Base-by-base conservation (phyloP, 2,797 vertebrate genomes). In the Taeniopygia guttata region DNA sequence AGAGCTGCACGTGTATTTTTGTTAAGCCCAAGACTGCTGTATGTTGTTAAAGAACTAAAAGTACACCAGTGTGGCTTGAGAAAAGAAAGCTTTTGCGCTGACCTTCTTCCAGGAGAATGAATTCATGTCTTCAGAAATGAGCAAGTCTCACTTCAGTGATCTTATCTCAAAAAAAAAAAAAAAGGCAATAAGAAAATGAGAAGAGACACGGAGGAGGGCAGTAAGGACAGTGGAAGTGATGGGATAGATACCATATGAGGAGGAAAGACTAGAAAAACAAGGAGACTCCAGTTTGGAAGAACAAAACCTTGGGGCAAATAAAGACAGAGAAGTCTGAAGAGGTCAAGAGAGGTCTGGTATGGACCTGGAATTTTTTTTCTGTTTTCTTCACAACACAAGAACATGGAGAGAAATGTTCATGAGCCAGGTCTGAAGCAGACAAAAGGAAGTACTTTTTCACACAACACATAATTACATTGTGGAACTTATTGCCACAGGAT, bases 371-470 rank as follows among this genome's bases (percentile, higher is more conserved):
- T 74, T 63, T 16, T 74, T 91, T 48, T 74, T 48, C 27, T 22
- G 12, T 46, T 75, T 89, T 55, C 68, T 54, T 81, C 25, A 34
- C 52, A 55, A 26, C 14, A 29, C 0, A 3, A 60, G 66, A 75
- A 26, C 55, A 4, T 2, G 5, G 58, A 86, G 36, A 91, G 40
- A 78, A 87, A 66, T 3, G 26, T 72, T 85, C 46, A 29, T 76
- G 83, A 90, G 51, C 34, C 3, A 4, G 11, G 38, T 68, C 79
- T 79, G 76, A 81, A 84, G 80, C 51, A 48, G 88, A 63, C 77
- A 76, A 91, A 91, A 91, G 93, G 95, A 96, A 95, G 88, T 48
- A 62, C 79, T 94, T 93, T 90, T 94, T 94, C 95, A 94, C 90
- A 91, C 83, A 93, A 76, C 96, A 89, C 94, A 26, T 94, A 86